Evolutionary conservation across 2,797 vertebrate genomes (phyloP).

Genomic region (Takifugu rubripes): DNA sequence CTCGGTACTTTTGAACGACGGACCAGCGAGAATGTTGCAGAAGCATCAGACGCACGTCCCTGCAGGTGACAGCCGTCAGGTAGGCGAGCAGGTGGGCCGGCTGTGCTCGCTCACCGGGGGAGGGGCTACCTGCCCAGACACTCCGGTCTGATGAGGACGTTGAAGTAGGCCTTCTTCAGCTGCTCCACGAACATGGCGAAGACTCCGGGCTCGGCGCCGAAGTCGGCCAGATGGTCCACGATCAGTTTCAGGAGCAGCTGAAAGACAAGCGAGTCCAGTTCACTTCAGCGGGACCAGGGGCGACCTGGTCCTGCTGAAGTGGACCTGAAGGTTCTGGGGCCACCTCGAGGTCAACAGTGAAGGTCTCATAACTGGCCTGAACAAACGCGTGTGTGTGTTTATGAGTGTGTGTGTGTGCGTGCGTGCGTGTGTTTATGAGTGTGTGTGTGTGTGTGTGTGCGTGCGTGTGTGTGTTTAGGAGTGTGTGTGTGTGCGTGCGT

Average conservation of each 20-base stretch:
- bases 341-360: too few relatives aligned
- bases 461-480: background rate
- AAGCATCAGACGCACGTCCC: conserved; percentile 87
- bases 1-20: conserved; percentile 87
- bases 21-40: conserved; percentile 90
- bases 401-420: background rate
- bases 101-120: background rate
- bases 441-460: background rate
- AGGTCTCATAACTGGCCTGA: too few relatives aligned
- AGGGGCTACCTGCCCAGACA: conserved; percentile 86
- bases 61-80: conserved; percentile 38
- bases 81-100: background rate
- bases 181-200: conserved; percentile 92
- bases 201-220: conserved; percentile 82
- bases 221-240: conserved; percentile 86
- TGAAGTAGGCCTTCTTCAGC: conserved; percentile 93
- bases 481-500: background rate
- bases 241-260: conserved; percentile 90
- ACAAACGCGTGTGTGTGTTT: too few relatives aligned
- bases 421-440: background rate
- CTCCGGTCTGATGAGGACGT: conserved; percentile 91
- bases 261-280: background rate
- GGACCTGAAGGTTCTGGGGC: too few relatives aligned
- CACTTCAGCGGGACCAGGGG: too few relatives aligned
- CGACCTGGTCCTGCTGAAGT: too few relatives aligned